Percentiles rank a stretch among this genome's conserved stretches.
Evolutionary conservation across 2,113 vertebrate genomes (phyloP).

Genomic region (Phrynosoma platyrhinos): DNA sequence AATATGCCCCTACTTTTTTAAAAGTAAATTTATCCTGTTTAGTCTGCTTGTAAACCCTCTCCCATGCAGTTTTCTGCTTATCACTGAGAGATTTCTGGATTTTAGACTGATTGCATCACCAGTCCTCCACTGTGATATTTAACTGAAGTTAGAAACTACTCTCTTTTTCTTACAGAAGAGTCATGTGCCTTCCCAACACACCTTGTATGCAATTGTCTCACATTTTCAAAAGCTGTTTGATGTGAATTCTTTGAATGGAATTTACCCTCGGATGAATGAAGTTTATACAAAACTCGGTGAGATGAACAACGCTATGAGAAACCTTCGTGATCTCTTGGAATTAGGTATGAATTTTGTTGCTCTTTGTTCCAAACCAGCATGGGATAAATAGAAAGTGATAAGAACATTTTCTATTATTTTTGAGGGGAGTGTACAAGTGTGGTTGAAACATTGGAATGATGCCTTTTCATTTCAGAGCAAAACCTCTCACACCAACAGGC

Average conservation of each 20-base stretch:
- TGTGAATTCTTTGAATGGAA: slow-evolving; percentile 81
- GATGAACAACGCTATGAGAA: slow-evolving; percentile 87
- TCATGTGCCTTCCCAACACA: slow-evolving; percentile 74
- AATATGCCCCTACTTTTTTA: background rate
- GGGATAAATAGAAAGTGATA: background rate
- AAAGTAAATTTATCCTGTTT: background rate
- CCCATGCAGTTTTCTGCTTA: background rate
- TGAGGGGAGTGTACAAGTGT: background rate
- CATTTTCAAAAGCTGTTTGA: slow-evolving; percentile 94
- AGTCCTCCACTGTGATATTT: background rate
- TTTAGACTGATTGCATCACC: background rate
- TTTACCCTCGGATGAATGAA: slow-evolving; percentile 92
- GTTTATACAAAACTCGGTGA: slow-evolving; percentile 89
- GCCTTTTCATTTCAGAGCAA: background rate
- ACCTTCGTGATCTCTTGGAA: slow-evolving; percentile 83
- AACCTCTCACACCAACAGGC: background rate
- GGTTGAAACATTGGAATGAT: background rate
- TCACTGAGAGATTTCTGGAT: background rate
- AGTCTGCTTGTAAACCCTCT: background rate
- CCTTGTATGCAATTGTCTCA: slow-evolving; percentile 84
- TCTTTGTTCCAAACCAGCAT: background rate
- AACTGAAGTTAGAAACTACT: background rate
- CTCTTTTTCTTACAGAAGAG: slow-evolving; percentile 69
- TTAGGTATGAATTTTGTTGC: slow-evolving; percentile 78
- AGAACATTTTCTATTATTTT: background rate